Base-by-base conservation (phyloP, 2,797 vertebrate genomes). In the Vipera ursinii region DNA sequence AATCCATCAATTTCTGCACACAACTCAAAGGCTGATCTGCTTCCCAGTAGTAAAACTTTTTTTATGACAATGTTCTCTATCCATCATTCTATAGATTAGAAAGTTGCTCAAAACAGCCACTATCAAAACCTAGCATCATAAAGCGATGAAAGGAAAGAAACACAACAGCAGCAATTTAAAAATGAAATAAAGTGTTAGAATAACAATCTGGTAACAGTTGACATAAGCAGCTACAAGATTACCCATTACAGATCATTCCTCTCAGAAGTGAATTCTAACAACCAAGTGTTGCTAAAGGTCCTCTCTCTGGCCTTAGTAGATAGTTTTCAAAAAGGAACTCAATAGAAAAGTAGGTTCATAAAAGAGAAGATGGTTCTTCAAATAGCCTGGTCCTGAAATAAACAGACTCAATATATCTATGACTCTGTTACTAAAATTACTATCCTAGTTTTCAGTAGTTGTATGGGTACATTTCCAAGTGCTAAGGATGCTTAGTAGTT, bases 31-130 rank as follows among this genome's bases (percentile, higher is more conserved):
- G 32, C 90, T 92, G 94, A 93, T 94, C 51, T 90, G 89, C 93
- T 93, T 59, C 69, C 88, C 69, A 92, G 90, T 92, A 94, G 61
- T 38, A 95, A 92, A 86, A 86, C 92, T 89, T 94, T 95, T 95
- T 94, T 95, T 38, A 44, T 78, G 73, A 78, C 9, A 8, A 22
- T 44, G 38, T 44, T 78, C 44, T 44, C 73, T 44, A 48, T 78
- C 73, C 32, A 78, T 22, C 73, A 22, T 78, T 22, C 73, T 78
- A 78, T 78, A 78, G 73, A 78, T 10, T 12, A 32, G 14, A 7
- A 32, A 69, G n/a, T 32, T 14, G 3, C 14, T 69, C 65, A 7
- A n/a, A 32, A 69, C 2, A 8, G 73, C 69, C 44, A 78, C 38
- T 44, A 78, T 78, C 73, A 78, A 17, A 44, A 78, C 17, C 6